These are phyloP conservation scores for Sebastes reedi DNA, from an alignment of 2,797 vertebrate genomes.

Conservation along the genomic window DNA sequence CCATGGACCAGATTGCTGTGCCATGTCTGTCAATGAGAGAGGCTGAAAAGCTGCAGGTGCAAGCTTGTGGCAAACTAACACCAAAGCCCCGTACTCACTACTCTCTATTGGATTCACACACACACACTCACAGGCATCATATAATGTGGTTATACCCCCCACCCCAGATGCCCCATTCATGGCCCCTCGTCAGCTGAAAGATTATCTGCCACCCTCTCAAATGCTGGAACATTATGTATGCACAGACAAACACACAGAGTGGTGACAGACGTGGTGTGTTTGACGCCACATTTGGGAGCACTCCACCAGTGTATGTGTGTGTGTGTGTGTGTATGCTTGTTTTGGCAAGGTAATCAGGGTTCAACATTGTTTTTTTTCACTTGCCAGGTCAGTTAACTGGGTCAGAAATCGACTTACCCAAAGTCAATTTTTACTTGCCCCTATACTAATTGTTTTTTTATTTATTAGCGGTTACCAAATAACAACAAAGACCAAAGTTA, in stretches of 20 bases:
- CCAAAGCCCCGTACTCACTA: constrained; percentile 2
- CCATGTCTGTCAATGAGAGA: constrained; percentile 38
- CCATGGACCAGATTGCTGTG: constrained; percentile 40
- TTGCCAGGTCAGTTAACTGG: too few relatives aligned
- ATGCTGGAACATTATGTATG: constrained; percentile 43
- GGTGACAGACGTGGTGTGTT: neutral
- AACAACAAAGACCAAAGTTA: too few relatives aligned
- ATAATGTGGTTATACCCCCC: constrained; percentile 26
- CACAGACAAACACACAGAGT: constrained; percentile 21
- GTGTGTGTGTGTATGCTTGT: neutral
- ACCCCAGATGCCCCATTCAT: constrained; percentile 58
- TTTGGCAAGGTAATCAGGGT: neutral
- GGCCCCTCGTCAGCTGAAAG: constrained; percentile 42
- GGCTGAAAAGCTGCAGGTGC: constrained; percentile 74
- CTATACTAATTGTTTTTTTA: too few relatives aligned
- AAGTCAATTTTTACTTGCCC: too few relatives aligned
- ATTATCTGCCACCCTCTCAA: constrained; percentile 50
- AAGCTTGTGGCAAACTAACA: constrained; percentile 40
- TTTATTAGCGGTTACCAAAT: too few relatives aligned
- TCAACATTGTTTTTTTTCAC: too few relatives aligned
- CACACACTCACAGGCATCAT: neutral
- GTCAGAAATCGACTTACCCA: too few relatives aligned
- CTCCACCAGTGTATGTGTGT: neutral
- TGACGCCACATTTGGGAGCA: neutral
- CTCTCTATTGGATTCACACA: constrained; percentile 19